phyloP scores from a whole-genome alignment of 1,140 invertebrate genomes.

The Stegodyphus dumicola region DNA sequence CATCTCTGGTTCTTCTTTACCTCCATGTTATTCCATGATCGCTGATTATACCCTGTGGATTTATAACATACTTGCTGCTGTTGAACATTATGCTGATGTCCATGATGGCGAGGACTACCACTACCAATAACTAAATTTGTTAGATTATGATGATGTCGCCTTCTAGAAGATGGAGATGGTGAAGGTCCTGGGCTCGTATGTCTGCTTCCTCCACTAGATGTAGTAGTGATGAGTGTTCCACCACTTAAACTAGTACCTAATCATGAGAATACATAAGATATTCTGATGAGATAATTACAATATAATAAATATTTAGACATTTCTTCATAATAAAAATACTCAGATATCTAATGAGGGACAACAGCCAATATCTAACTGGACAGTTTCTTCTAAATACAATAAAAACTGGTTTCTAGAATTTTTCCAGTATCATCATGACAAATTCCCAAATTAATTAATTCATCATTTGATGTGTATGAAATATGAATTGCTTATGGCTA shows the following conservation, averaged over 20 bases:
- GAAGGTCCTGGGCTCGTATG: slow-evolving; percentile 64
- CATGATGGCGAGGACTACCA: slow-evolving; percentile 63
- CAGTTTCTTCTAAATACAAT: too few species aligned
- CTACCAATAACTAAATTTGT: slow-evolving; percentile 63
- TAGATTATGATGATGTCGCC: slow-evolving; percentile 64
- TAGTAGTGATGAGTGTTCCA: slow-evolving; percentile 38
- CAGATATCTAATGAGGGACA: too few species aligned
- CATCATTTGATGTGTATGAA: too few species aligned
- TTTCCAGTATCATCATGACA: too few species aligned
- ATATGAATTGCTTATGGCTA: too few species aligned
- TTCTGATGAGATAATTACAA: too few species aligned
- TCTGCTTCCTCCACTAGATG: slow-evolving; percentile 63
- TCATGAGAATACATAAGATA: too few species aligned
- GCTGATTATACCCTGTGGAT: slow-evolving; percentile 15
- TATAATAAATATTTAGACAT: neutral
- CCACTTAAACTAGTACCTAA: slow-evolving; percentile 52
- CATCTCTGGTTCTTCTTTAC: slow-evolving; percentile 61
- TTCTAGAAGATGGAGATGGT: slow-evolving; percentile 64
- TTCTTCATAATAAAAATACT: neutral
- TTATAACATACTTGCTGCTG: slow-evolving; percentile 63
- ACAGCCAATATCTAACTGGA: too few species aligned
- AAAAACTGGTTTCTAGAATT: too few species aligned
- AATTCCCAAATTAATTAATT: too few species aligned
- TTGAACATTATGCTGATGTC: slow-evolving; percentile 62
- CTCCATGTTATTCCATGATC: slow-evolving; percentile 63